These are phyloP conservation scores for Saccostrea cuccullata DNA, from an alignment of 1,140 invertebrate genomes.

Conservation along the genomic window DNA sequence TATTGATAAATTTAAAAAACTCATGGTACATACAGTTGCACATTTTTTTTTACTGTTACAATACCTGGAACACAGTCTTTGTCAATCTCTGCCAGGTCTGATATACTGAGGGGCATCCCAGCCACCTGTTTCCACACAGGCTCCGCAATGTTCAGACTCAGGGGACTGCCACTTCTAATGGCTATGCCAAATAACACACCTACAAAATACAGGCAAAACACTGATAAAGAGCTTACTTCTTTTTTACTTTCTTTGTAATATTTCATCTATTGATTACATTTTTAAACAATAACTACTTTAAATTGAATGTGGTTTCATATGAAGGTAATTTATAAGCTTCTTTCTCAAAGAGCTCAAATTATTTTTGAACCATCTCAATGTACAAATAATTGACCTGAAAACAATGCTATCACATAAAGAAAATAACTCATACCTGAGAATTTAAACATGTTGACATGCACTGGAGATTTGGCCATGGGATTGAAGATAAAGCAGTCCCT, in stretches of 20 bases:
- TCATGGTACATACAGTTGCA: conserved; percentile 60
- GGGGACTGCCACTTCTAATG: conserved; percentile 94
- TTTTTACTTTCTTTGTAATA: no score
- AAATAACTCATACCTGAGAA: conserved; percentile 83
- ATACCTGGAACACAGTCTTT: conserved; percentile 80
- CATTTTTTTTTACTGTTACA: no score
- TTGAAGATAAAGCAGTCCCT: no score
- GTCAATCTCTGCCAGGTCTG: conserved; percentile 93
- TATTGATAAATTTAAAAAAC: neutral
- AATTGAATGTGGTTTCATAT: no score
- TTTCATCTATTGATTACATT: no score
- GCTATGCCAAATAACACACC: conserved; percentile 94
- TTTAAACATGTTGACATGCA: conserved; percentile 84
- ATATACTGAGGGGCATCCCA: conserved; percentile 82
- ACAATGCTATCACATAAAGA: neutral
- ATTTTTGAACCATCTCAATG: no score
- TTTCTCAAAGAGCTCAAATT: no score
- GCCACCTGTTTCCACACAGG: conserved; percentile 74
- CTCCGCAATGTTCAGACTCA: conserved; percentile 79
- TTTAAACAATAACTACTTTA: no score
- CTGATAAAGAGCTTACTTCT: neutral
- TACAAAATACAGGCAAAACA: conserved; percentile 48
- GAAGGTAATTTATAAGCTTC: no score
- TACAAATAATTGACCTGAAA: neutral
- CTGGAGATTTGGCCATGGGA: no score